Evolutionary conservation across 2,888 invertebrate species (phyloP).

Genomic region (Parnassius orleans): DNA sequence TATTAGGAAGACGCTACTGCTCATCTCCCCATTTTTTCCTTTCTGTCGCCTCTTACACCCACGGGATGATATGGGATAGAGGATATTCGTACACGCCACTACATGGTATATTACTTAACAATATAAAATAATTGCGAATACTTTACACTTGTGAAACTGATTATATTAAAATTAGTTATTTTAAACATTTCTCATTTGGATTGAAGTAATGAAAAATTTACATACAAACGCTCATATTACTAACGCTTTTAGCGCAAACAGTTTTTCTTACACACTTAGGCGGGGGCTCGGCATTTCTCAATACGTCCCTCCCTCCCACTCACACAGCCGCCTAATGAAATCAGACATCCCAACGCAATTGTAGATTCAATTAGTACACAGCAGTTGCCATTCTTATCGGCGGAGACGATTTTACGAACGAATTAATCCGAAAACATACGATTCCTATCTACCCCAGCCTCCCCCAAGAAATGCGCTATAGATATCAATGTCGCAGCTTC

Average conservation of each 20-base stretch:
- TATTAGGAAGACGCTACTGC: too few relatives aligned
- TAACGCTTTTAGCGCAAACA: constrained; percentile 28
- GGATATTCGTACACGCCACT: too few relatives aligned
- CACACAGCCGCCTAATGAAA: constrained; percentile 69
- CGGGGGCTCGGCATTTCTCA: constrained; percentile 36
- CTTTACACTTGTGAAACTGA: too few relatives aligned
- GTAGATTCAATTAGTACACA: constrained; percentile 80
- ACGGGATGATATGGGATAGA: too few relatives aligned
- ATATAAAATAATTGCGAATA: too few relatives aligned
- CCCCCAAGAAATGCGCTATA: constrained; percentile 53
- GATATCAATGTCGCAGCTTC: constrained; percentile 54
- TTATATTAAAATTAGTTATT: too few relatives aligned
- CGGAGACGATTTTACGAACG: constrained; percentile 80
- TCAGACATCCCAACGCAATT: constrained; percentile 77
- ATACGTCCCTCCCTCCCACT: constrained; percentile 44
- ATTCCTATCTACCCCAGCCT: constrained; percentile 72
- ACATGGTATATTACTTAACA: too few relatives aligned
- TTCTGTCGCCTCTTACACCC: too few relatives aligned
- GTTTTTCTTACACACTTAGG: constrained; percentile 31
- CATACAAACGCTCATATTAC: constrained; percentile 11
- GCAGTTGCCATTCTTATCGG: constrained; percentile 79
- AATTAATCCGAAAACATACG: constrained; percentile 81
- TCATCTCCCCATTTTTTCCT: too few relatives aligned
- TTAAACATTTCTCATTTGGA: too few relatives aligned
- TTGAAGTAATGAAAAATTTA: neutral